Base-by-base conservation (phyloP, 2,113 vertebrate genomes). In the Bettongia penicillata region DNA sequence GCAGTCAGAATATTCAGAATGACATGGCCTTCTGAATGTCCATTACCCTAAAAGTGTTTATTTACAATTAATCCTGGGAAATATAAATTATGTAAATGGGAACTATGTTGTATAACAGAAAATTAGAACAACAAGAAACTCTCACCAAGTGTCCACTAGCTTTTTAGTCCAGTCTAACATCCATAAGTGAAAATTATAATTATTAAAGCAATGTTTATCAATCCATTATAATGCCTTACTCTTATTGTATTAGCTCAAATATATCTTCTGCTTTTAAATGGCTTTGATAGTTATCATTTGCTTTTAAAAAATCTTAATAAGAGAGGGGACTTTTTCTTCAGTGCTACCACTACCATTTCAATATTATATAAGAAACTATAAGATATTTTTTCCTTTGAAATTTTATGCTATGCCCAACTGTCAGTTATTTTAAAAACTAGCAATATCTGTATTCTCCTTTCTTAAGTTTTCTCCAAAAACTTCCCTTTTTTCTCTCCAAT, bases 271-370 rank as follows among this genome's bases (percentile, higher is more conserved):
- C 95, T 94, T 91, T 94, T 91, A 95, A 95, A 96, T 10, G 28
- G 47, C 28, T 89, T 3, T 11, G 77, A 89, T 95, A 97, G 97
- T 98, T 96, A 95, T 94, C 96, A 98, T 93, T 94, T 96, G 97
- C 91, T 95, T 51, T 10, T 93, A 91, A 89, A 92, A 94, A 92
- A 95, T 50, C 51, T 95, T 92, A 43, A 11, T 94, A 93, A 96
- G 95, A 94, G 4, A 43, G 93, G 90, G 31, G 94, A 90, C 91
- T 25, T 47, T 51, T 96, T 95, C 61, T 50, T 51, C 5, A 8
- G 3, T 61, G 57, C 90, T 96, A 52, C 61, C 10, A 50, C 25
- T 26, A 50, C 48, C 48, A 90, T 4, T 3, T 31, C 5, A 8
- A 14, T 50, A 28, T 22, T 90, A 50, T 50, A 49, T 51, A 43